phyloP scores from a whole-genome alignment of 2,113 vertebrate species.

The Myotis davidii region DNA sequence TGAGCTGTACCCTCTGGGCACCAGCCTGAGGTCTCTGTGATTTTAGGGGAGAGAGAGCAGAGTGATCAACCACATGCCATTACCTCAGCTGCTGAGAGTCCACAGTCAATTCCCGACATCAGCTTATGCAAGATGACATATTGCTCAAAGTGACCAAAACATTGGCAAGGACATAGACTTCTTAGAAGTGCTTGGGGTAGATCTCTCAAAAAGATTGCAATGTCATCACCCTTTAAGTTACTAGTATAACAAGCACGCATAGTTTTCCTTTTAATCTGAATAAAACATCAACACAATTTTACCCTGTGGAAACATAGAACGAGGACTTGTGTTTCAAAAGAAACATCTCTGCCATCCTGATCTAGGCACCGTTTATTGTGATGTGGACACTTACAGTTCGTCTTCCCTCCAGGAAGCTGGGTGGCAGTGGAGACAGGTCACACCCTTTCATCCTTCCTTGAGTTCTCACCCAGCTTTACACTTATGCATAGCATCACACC shows the following conservation, averaged over 20 bases:
- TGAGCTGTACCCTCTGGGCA: background rate
- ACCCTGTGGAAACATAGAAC: slow-evolving; percentile 14
- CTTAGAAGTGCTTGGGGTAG: background rate
- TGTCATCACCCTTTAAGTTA: slow-evolving; percentile 14
- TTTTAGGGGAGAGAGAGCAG: background rate
- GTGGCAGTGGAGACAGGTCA: background rate
- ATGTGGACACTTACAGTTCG: background rate
- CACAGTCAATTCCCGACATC: background rate
- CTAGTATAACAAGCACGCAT: background rate
- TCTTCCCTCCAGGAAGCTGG: slow-evolving; percentile 14
- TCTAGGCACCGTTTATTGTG: slow-evolving; percentile 1
- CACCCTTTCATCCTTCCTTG: background rate
- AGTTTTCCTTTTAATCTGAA: slow-evolving; percentile 45
- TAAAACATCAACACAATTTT: slow-evolving; percentile 13
- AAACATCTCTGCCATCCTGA: slow-evolving; percentile 25
- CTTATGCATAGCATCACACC: background rate
- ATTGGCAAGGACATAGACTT: background rate
- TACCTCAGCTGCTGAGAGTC: background rate
- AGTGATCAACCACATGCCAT: background rate
- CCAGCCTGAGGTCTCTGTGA: background rate
- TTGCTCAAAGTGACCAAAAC: background rate
- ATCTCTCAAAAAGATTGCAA: background rate
- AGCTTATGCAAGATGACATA: background rate
- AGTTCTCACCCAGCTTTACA: background rate
- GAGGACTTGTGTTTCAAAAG: background rate